Evolutionary conservation across 2,797 vertebrate genomes (phyloP).

Genomic region (Sardinella longiceps): DNA sequence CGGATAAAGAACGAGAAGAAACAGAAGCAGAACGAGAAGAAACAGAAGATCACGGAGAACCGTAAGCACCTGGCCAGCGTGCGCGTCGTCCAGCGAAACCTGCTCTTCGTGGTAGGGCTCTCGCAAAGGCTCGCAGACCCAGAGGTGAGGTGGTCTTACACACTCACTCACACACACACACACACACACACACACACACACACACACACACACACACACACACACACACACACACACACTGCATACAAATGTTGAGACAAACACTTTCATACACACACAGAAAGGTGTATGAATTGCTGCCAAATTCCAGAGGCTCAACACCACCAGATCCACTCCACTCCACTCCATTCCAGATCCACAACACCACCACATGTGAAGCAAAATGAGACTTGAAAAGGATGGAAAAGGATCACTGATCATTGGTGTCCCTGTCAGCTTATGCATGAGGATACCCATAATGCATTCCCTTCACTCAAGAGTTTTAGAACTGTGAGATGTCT

Average conservation of each 20-base stretch:
- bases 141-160: constrained; percentile 73
- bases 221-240: not conserved
- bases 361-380: too few relatives aligned
- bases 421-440: too few relatives aligned
- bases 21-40: constrained; percentile 89
- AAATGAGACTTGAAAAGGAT: not conserved
- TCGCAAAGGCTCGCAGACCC: constrained; percentile 88
- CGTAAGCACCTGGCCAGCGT: constrained; percentile 90
- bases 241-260: too few relatives aligned
- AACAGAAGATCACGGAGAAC: constrained; percentile 92
- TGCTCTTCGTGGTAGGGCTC: constrained; percentile 88
- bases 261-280: not conserved
- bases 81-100: constrained; percentile 88
- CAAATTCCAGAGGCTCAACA: too few relatives aligned
- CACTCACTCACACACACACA: not conserved
- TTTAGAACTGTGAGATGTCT: not conserved
- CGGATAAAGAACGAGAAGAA: constrained; percentile 93
- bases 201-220: not conserved
- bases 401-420: too few relatives aligned
- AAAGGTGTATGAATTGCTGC: too few relatives aligned
- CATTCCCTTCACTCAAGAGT: not conserved
- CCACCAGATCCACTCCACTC: too few relatives aligned
- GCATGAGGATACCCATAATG: not conserved
- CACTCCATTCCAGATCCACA: too few relatives aligned
- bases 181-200: not conserved